Evolutionary conservation across 2,797 vertebrate genomes (phyloP), one percentile per base, ranked within the genome.

Genomic region (Clarias platycephalus): DNA sequence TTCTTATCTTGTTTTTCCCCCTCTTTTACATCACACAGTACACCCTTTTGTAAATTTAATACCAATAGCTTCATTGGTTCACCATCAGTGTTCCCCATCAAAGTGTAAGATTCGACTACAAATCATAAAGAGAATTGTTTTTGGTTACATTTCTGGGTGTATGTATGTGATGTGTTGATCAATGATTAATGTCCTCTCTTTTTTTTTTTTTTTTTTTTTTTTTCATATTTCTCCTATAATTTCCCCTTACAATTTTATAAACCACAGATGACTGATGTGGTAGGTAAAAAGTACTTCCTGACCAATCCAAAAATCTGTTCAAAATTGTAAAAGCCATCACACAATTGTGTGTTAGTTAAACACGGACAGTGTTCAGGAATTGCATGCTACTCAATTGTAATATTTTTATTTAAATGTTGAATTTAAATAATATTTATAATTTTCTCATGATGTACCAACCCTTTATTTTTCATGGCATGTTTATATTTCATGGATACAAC

Each of bases 171-270:
- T 57, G 28, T 62, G 57, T 40, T 37, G 4, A 76, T 60, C 37
- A 60, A 60, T 37, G 4, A 34, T 58, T 58, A 60, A 60, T 31
- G n/a, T 66, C 79, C 87, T 91, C 64, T 91, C 81, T 92, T 93
- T 85, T 74, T 83, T 93, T 92, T 5, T 37, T 37, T 44, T 44
- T 8, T 44, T 24, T 34, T 7, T 34, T 63, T 67, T 7, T 34
- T 63, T 63, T 3, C 57, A 1, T 12, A 53, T 53, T 53, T 53
- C 12, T 53, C 49, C 49, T 13, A 37, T 37, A 53, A 53, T 53
- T 53, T 53, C 12, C 24, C 70, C n/a, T 49, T 49, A 72, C 5
- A 72, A 49, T 49, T 72, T 49, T 7, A 5, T 26, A 26, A 49
- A 26, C 40, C 68, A 2, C 24, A 71, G 10, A 70, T 40, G 34